These are phyloP conservation scores for Clarias laeviceps DNA, from an alignment of 2,797 vertebrate genomes.

Conservation along the genomic window DNA sequence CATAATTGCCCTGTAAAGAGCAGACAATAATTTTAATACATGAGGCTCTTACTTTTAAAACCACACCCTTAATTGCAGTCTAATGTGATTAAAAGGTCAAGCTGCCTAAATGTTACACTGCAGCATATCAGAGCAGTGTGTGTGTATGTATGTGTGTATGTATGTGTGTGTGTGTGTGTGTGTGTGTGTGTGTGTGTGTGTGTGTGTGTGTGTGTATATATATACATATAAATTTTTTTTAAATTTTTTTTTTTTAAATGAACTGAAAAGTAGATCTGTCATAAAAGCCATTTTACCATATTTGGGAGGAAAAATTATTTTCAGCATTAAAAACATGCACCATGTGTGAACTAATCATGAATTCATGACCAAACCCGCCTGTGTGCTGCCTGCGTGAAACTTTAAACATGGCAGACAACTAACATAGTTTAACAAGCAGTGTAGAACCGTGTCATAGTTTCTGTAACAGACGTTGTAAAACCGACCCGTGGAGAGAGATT, in stretches of 20 bases:
- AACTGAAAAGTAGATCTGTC: no score
- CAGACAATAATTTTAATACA: neutral
- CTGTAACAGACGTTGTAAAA: neutral
- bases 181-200: no score
- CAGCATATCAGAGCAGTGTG: conserved; percentile 10
- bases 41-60: neutral
- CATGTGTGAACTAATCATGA: neutral
- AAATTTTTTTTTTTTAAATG: no score
- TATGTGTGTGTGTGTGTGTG: no score
- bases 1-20: neutral
- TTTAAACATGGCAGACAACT: neutral
- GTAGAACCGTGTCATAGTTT: neutral
- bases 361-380: neutral
- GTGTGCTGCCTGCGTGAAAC: neutral
- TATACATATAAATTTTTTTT: no score
- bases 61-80: neutral
- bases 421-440: neutral
- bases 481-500: neutral
- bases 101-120: neutral
- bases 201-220: no score
- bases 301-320: neutral
- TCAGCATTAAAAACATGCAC: neutral
- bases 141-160: neutral
- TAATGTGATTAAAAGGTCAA: conserved; percentile 21
- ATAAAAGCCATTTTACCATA: neutral